Percentiles rank a stretch among this genome's conserved stretches.
phyloP scores from a whole-genome alignment of 2,797 vertebrate genomes.

The Scyliorhinus canicula region DNA sequence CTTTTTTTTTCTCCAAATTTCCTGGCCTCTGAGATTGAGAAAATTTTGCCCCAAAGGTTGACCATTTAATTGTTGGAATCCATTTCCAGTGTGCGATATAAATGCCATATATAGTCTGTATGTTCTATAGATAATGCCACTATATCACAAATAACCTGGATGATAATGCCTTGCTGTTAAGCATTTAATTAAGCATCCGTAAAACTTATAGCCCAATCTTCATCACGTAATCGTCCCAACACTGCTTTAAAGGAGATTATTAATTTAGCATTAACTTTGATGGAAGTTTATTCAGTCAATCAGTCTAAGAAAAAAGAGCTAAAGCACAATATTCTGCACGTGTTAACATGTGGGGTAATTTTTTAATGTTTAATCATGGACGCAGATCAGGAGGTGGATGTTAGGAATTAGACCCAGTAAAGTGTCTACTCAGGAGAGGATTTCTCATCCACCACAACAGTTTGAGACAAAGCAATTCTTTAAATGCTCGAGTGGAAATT shows the following conservation, averaged over 20 bases:
- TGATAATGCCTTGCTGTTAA: too few species aligned
- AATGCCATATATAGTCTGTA: too few species aligned
- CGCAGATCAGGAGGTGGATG: too few species aligned
- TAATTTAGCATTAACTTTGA: neutral
- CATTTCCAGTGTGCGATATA: neutral
- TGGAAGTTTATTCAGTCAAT: neutral
- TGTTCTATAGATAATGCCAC: too few species aligned
- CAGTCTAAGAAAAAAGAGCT: neutral
- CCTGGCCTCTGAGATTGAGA: neutral
- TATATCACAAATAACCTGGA: too few species aligned
- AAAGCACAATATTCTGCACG: neutral
- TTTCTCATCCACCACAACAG: too few species aligned
- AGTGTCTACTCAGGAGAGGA: too few species aligned
- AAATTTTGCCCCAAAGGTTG: neutral
- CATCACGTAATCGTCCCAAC: neutral
- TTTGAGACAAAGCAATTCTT: too few species aligned
- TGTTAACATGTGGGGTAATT: neutral
- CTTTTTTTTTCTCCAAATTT: neutral
- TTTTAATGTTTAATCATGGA: neutral
- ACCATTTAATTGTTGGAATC: neutral
- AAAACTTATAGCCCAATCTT: neutral
- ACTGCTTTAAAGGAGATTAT: neutral
- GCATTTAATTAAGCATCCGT: neutral
- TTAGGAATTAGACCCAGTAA: neutral
- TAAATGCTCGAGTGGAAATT: too few species aligned